phyloP scores from a whole-genome alignment of 2,113 vertebrate genomes.

The Platichthys flesus region DNA sequence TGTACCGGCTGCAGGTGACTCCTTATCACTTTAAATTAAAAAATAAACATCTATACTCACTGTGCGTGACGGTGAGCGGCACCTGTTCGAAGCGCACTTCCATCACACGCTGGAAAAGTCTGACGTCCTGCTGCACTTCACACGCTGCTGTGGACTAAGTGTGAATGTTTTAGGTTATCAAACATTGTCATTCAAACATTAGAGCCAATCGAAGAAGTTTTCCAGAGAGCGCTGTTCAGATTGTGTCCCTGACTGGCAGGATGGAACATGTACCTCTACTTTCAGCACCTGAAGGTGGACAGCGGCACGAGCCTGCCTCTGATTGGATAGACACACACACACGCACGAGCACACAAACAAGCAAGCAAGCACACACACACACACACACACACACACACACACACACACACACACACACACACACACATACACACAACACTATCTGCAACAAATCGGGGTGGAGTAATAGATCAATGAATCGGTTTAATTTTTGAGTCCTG shows the following conservation, averaged over 20 bases:
- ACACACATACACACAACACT: too few relatives aligned
- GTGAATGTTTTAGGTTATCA: not conserved
- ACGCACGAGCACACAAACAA: too few relatives aligned
- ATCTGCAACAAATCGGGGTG: too few relatives aligned
- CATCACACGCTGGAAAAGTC: conserved; percentile 32
- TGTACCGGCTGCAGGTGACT: not conserved
- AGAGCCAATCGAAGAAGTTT: not conserved
- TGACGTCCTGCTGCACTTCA: not conserved
- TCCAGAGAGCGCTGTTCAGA: not conserved
- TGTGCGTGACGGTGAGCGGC: conserved; percentile 51
- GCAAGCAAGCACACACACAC: too few relatives aligned
- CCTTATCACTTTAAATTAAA: not conserved
- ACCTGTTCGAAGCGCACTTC: conserved; percentile 47
- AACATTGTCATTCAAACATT: not conserved
- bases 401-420: too few relatives aligned
- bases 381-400: too few relatives aligned
- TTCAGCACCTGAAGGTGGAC: conserved; percentile 30
- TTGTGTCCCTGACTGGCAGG: not conserved
- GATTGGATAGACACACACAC: not conserved
- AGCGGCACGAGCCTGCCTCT: not conserved
- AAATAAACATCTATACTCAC: conserved; percentile 38
- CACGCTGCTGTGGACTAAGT: too few relatives aligned
- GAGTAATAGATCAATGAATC: too few relatives aligned
- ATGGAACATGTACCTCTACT: too few relatives aligned
- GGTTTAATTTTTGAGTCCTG: too few relatives aligned